Percentiles rank a stretch among this genome's conserved stretches.
phyloP scores from a whole-genome alignment of 2,888 invertebrate genomes.

The Neelides folsomi region DNA sequence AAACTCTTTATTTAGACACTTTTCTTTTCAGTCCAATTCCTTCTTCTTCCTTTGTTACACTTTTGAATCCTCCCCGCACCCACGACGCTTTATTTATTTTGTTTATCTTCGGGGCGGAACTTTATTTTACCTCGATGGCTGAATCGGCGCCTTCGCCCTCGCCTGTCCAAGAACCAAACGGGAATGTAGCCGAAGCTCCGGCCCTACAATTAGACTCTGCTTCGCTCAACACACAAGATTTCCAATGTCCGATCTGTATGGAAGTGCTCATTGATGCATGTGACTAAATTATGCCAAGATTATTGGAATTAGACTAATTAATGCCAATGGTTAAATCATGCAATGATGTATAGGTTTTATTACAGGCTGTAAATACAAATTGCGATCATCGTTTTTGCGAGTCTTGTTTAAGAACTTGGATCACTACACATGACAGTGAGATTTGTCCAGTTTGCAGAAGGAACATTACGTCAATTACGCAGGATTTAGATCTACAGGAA shows the following conservation, averaged over 20 bases:
- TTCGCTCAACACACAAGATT: slow-evolving; percentile 11
- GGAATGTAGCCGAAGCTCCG: background rate
- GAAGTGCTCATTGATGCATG: slow-evolving; percentile 22
- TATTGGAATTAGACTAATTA: background rate
- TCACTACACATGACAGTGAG: slow-evolving; percentile 8
- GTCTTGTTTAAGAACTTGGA: slow-evolving; percentile 22
- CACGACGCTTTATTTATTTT: too few relatives aligned
- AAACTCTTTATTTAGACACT: too few relatives aligned
- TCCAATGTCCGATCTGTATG: slow-evolving; percentile 22
- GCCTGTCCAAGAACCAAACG: too few relatives aligned
- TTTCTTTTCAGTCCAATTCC: too few relatives aligned
- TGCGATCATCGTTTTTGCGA: slow-evolving; percentile 22
- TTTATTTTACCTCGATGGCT: too few relatives aligned
- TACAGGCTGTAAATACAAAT: slow-evolving; percentile 15
- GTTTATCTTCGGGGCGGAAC: too few relatives aligned
- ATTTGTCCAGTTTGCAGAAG: slow-evolving; percentile 21
- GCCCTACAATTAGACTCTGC: background rate
- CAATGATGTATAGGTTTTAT: background rate
- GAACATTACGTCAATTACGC: background rate
- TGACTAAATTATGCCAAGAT: background rate
- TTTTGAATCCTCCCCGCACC: too few relatives aligned
- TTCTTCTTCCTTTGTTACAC: too few relatives aligned
- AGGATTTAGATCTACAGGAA: too few relatives aligned
- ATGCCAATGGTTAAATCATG: too few relatives aligned
- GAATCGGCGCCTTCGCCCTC: too few relatives aligned